These are phyloP conservation scores for Rhizomys pruinosus DNA, from an alignment of 2,113 vertebrate genomes.

Conservation along the genomic window DNA sequence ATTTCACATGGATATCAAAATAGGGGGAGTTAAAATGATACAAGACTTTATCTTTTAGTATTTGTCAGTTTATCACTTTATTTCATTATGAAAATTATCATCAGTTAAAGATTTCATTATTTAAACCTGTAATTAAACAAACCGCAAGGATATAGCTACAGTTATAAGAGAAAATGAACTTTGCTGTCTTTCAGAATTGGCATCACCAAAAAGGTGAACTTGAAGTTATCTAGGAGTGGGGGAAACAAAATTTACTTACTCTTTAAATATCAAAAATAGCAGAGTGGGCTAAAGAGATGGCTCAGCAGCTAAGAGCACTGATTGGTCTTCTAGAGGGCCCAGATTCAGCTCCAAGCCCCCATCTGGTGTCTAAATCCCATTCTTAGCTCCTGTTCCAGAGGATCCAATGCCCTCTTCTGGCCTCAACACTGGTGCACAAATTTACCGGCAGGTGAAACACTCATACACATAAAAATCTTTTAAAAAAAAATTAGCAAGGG, in stretches of 20 bases:
- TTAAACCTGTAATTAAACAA: not conserved
- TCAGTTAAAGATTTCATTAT: not conserved
- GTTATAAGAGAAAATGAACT: not conserved
- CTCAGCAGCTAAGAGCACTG: no score
- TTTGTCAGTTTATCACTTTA: not conserved
- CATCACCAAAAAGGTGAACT: not conserved
- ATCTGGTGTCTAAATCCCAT: no score
- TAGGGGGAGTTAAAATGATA: not conserved
- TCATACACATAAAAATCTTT: not conserved
- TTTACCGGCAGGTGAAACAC: no score
- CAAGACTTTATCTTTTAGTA: not conserved
- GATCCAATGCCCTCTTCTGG: no score
- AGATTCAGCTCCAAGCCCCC: no score
- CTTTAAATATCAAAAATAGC: not conserved
- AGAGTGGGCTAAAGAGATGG: not conserved
- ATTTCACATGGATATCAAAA: not conserved
- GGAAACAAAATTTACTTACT: not conserved
- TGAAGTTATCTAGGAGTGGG: not conserved
- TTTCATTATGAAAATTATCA: slow-evolving; percentile 23
- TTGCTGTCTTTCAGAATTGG: not conserved
- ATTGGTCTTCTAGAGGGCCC: no score
- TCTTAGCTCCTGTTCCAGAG: no score
- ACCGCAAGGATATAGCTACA: not conserved
- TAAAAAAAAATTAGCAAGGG: not conserved
- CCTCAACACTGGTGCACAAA: no score